These are phyloP conservation scores for Hemibagrus wyckioides DNA, from an alignment of 2,113 vertebrate species.

Conservation along the genomic window DNA sequence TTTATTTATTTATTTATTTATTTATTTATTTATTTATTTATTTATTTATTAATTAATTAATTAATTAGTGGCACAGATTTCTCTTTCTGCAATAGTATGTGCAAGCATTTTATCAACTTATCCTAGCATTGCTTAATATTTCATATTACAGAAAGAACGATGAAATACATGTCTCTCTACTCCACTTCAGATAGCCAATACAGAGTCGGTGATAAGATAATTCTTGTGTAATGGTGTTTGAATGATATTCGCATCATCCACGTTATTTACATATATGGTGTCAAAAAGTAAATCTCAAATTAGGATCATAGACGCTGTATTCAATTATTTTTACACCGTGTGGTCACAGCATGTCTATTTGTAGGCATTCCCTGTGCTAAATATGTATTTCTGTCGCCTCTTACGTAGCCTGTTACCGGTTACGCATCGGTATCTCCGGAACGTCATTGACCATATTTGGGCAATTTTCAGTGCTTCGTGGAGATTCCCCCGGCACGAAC, in stretches of 20 bases:
- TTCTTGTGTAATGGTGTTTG: not conserved
- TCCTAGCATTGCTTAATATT: not conserved
- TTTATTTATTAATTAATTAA: too few relatives aligned
- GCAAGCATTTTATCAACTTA: not conserved
- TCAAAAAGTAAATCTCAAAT: not conserved
- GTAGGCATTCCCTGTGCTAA: slow-evolving; percentile 39
- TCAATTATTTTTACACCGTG: not conserved
- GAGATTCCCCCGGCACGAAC: not conserved
- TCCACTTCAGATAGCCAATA: not conserved
- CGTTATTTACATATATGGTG: not conserved
- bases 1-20: too few relatives aligned
- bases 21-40: too few relatives aligned
- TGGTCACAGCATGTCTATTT: not conserved
- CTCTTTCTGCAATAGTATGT: not conserved
- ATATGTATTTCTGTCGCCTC: slow-evolving; percentile 24
- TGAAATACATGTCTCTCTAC: not conserved
- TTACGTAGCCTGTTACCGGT: slow-evolving; percentile 37
- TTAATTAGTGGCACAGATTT: not conserved
- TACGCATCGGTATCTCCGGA: slow-evolving; percentile 52
- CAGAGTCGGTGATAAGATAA: not conserved
- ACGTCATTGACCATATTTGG: slow-evolving; percentile 56
- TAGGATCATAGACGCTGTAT: not conserved
- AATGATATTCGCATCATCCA: not conserved
- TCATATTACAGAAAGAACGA: not conserved
- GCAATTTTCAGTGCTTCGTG: slow-evolving; percentile 22